Percentiles rank a stretch among this genome's conserved stretches.
These are phyloP conservation scores for Porites rus DNA, from an alignment of 92 coral and sea anemone genomes.

Conservation along the genomic window DNA sequence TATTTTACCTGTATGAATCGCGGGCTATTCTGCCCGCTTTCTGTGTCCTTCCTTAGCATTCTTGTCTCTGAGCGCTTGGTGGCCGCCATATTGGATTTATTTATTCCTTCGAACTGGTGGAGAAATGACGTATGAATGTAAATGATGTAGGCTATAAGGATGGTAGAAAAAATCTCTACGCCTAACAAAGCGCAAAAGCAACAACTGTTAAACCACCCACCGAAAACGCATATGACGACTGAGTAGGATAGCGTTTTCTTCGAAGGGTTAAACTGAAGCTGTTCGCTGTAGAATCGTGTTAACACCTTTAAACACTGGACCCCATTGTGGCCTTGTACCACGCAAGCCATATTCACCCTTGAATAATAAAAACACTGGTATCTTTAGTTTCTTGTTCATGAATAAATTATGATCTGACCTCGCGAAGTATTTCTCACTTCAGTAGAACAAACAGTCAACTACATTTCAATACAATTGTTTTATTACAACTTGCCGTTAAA, in stretches of 20 bases:
- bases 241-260: background rate
- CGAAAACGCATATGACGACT: too few species aligned
- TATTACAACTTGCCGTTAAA: background rate
- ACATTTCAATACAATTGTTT: background rate
- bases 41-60: conserved; percentile 46
- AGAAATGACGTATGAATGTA: conserved; percentile 43
- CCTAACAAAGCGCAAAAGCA: background rate
- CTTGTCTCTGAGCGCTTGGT: conserved; percentile 59
- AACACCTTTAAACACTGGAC: background rate
- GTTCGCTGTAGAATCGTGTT: background rate
- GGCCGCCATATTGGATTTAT: conserved; percentile 72
- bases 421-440: background rate
- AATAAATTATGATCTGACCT: conserved; percentile 33
- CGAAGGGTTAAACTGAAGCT: background rate
- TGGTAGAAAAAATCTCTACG: background rate
- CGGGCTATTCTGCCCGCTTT: conserved; percentile 25
- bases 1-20: conserved; percentile 46
- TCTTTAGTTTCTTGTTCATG: conserved; percentile 7
- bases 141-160: background rate
- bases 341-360: background rate
- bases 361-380: conserved; percentile 13
- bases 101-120: conserved; percentile 36
- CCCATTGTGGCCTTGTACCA: background rate
- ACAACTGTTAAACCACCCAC: background rate
- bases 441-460: background rate